Percentiles rank a stretch among this genome's conserved stretches.
These are phyloP conservation scores for Amaurobius ferox DNA, from an alignment of 2,888 invertebrate species.

Conservation along the genomic window DNA sequence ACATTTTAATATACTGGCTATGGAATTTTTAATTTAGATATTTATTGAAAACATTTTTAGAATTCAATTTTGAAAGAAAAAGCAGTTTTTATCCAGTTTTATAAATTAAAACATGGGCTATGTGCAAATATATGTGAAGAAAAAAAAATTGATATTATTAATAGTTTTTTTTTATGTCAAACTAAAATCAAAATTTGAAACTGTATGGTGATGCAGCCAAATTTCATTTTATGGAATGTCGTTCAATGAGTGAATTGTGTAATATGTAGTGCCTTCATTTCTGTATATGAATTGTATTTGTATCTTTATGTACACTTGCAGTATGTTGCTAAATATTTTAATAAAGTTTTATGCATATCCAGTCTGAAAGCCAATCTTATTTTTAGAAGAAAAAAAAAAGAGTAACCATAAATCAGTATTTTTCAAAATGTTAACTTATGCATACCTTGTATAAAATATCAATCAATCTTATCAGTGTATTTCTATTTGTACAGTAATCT, in stretches of 20 bases:
- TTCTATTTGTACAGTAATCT: too few species aligned
- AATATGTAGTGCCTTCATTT: constrained; percentile 60
- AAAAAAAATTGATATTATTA: neutral
- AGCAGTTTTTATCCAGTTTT: too few species aligned
- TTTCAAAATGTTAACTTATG: too few species aligned
- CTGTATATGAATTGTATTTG: constrained; percentile 61
- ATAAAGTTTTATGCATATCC: constrained; percentile 67
- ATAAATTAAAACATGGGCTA: constrained; percentile 40
- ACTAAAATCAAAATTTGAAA: constrained; percentile 39
- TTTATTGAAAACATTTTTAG: too few species aligned
- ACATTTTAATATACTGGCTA: neutral
- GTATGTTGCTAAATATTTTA: constrained; percentile 63
- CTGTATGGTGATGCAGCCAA: constrained; percentile 1
- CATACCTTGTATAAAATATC: too few species aligned
- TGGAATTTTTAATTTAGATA: too few species aligned
- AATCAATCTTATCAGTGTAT: too few species aligned
- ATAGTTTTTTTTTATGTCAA: neutral
- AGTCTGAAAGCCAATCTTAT: neutral
- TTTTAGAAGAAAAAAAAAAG: too few species aligned
- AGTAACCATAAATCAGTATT: too few species aligned
- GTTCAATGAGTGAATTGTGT: constrained; percentile 41
- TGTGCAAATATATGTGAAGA: constrained; percentile 67
- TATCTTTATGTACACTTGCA: constrained; percentile 42
- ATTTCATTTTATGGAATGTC: constrained; percentile 29
- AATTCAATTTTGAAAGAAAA: too few species aligned